Base-by-base conservation (phyloP, 2,797 vertebrate genomes). In the Buphagus erythrorhynchus region DNA sequence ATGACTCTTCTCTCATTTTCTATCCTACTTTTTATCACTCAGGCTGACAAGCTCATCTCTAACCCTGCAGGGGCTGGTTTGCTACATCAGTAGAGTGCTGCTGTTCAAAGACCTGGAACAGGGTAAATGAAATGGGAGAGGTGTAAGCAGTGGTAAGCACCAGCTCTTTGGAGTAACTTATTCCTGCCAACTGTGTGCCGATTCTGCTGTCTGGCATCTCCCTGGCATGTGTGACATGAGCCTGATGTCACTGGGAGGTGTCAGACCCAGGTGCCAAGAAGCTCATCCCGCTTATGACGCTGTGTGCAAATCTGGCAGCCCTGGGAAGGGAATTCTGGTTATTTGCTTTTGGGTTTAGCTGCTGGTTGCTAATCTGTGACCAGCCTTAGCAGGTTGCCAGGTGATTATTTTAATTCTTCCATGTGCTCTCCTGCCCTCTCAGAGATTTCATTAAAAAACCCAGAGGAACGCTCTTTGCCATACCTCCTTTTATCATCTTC, bases 1-100 rank as follows among this genome's bases (percentile, higher is more conserved):
- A 81, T 58, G 49, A 88, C 33, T 88, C 68, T 67, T 28, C 48
- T 80, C 90, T 16, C 58, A 72, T 96, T 95, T 96, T 88, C 82
- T 55, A 40, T 66, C 35, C 33, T 45, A 3, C 26, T 43, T 90
- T 61, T 45, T 67, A 74, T 80, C 24, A 25, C 35, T 54, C 1
- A 1, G 63, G 45, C 68, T 67, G 52, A 69, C 0, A 10, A 65
- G 57, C 57, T 92, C 1, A 1, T 81, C 51, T 83, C 95, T 95
- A 94, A 93, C 73, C 31, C 66, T 80, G 31, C 33, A 85, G 66
- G 48, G 51, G 29, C 43, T 3, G 2, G 24, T 91, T 68, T 79
- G 40, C 43, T 35, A 26, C 33, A 38, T 6, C 1, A 4, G 5
- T 66, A 11, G 21, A 86, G 17, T 0, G 2, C 45, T 65, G 66